Evolutionary conservation across 2,797 vertebrate genomes (phyloP).

Genomic region (Silurus aristotelis): DNA sequence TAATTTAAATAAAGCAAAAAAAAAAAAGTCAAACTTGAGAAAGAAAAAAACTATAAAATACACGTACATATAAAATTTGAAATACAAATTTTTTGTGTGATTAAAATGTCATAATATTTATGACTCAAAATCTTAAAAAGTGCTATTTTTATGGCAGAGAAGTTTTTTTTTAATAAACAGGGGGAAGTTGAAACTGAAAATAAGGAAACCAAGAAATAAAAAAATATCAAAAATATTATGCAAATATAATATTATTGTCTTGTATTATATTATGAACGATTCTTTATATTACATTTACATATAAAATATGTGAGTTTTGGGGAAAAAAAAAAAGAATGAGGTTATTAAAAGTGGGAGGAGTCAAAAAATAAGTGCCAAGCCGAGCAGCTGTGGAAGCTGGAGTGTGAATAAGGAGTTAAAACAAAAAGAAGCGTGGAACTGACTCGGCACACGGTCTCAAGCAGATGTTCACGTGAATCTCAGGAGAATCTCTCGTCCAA

Average conservation of each 20-base stretch:
- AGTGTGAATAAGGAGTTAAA: not conserved
- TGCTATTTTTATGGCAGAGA: no score
- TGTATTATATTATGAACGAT: not conserved
- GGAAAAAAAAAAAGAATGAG: not conserved
- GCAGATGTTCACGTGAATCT: conserved; percentile 18
- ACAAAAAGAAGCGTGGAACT: not conserved
- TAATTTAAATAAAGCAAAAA: no score
- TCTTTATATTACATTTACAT: not conserved
- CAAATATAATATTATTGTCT: not conserved
- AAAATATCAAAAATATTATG: not conserved
- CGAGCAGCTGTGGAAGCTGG: conserved; percentile 1
- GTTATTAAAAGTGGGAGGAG: conserved; percentile 3
- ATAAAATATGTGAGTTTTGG: no score
- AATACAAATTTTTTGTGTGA: no score
- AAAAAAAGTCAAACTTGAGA: no score
- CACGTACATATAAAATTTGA: no score
- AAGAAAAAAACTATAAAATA: no score
- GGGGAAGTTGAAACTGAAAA: no score
- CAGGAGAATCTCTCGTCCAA: not conserved
- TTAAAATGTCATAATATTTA: no score
- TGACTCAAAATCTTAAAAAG: no score
- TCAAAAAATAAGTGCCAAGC: conserved; percentile 7
- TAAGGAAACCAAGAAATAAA: no score
- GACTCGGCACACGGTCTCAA: not conserved
- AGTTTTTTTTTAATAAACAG: no score